Conservation (phyloP, 2,888 invertebrate genomes). For the Microchrysa polita region DNA sequence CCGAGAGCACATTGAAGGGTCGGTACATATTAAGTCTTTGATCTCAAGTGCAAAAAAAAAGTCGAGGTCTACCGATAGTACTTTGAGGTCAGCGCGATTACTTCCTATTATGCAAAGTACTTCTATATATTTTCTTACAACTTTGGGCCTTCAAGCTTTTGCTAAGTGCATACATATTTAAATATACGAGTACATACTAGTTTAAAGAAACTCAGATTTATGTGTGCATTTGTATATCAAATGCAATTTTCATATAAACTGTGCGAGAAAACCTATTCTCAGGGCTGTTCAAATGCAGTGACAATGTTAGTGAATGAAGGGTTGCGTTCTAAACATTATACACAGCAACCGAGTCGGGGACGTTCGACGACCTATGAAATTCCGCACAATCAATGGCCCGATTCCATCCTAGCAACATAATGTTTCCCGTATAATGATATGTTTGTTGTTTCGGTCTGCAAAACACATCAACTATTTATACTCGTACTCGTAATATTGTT, state of each 20-base stretch:
- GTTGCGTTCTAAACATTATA: constrained; percentile 1
- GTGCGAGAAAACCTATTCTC: background rate
- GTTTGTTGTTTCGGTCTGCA: background rate
- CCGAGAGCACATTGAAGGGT: background rate
- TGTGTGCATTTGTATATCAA: background rate
- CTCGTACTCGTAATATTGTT: no score
- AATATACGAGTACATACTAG: background rate
- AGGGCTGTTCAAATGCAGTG: constrained; percentile 23
- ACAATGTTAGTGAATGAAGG: background rate
- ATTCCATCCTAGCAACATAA: constrained; percentile 32
- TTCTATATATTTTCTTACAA: background rate
- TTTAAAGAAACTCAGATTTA: background rate
- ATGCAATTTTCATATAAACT: constrained; percentile 29
- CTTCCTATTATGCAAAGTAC: constrained; percentile 18
- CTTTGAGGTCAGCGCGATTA: constrained; percentile 28
- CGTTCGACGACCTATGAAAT: constrained; percentile 35
- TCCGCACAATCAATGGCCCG: constrained; percentile 34
- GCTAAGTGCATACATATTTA: background rate
- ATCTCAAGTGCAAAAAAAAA: constrained; percentile 26
- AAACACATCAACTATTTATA: constrained; percentile 34
- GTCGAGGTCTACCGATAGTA: constrained; percentile 24
- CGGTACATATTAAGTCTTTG: constrained; percentile 28
- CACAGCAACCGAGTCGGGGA: constrained; percentile 6
- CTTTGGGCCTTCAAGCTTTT: background rate
- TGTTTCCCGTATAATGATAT: constrained; percentile 6